Evolutionary conservation across 2,113 vertebrate genomes (phyloP).

Genomic region (Pollachius pollachius): DNA sequence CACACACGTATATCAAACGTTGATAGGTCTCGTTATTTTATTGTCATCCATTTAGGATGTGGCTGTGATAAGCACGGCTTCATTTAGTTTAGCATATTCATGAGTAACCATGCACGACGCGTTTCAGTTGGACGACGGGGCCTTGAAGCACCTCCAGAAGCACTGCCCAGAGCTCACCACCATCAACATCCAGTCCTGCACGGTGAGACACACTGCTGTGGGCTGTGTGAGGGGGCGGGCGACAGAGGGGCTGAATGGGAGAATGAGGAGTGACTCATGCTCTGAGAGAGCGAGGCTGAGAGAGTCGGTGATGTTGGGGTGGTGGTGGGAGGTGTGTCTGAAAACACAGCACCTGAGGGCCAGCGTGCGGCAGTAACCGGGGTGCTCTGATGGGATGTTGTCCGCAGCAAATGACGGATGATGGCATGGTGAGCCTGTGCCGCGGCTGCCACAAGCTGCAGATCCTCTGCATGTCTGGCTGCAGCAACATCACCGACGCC

Average conservation of each 20-base stretch:
- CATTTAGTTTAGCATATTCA: no score
- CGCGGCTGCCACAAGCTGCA: constrained; percentile 86
- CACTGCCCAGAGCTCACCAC: constrained; percentile 88
- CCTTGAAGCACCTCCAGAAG: constrained; percentile 87
- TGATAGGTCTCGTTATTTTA: no score
- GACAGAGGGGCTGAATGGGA: not conserved
- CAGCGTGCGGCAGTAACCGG: constrained; percentile 14
- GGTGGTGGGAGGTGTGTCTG: not conserved
- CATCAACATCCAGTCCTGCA: constrained; percentile 90
- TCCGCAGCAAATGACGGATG: constrained; percentile 84
- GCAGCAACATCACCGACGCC: constrained; percentile 87
- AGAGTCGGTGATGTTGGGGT: not conserved
- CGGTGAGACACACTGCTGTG: constrained; percentile 70
- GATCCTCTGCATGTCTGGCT: constrained; percentile 88
- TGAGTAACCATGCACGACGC: no score
- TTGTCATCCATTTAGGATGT: no score
- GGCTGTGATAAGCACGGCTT: no score
- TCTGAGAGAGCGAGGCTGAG: not conserved
- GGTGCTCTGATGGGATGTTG: constrained; percentile 23
- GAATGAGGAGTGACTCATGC: not conserved
- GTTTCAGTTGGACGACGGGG: constrained; percentile 85
- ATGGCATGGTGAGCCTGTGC: constrained; percentile 87
- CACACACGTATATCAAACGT: no score
- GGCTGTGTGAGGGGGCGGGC: not conserved
- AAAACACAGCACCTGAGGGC: not conserved